These are phyloP conservation scores for Palythoa grandiflora DNA, from an alignment of 92 coral and sea anemone species.

Conservation along the genomic window DNA sequence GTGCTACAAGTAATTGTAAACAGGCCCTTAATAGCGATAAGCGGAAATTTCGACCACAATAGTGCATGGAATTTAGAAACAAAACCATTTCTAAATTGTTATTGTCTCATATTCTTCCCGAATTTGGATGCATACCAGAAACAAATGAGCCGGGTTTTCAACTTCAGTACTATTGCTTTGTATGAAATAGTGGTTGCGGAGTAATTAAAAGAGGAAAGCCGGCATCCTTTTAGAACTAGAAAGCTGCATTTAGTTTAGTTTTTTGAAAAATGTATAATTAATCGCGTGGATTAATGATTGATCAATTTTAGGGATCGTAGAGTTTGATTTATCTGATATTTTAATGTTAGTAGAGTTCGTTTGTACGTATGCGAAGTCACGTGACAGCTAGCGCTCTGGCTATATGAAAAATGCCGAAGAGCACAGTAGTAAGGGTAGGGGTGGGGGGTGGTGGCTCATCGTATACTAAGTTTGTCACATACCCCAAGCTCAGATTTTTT, in stretches of 20 bases:
- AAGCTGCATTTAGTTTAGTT: no score
- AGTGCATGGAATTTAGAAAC: no score
- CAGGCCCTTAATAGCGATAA: no score
- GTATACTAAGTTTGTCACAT: no score
- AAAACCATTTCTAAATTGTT: no score
- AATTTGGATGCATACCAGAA: not conserved
- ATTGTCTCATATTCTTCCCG: no score
- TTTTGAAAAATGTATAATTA: not conserved
- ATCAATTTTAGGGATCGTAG: conserved; percentile 17
- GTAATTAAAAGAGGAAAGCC: not conserved
- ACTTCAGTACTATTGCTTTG: not conserved
- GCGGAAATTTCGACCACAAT: no score
- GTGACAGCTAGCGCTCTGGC: not conserved
- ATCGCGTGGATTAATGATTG: not conserved
- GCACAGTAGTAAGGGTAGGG: not conserved
- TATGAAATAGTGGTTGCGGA: not conserved
- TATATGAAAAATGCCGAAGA: not conserved
- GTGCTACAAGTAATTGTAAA: no score
- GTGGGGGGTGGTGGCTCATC: no score
- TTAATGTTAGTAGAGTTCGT: not conserved
- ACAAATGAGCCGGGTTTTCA: not conserved
- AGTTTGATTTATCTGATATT: conserved; percentile 15
- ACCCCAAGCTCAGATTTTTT: not conserved
- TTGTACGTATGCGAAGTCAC: conserved; percentile 15
- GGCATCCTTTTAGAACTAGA: no score